phyloP scores from a whole-genome alignment of 2,113 vertebrate species.

The Nycticorax nycticorax region DNA sequence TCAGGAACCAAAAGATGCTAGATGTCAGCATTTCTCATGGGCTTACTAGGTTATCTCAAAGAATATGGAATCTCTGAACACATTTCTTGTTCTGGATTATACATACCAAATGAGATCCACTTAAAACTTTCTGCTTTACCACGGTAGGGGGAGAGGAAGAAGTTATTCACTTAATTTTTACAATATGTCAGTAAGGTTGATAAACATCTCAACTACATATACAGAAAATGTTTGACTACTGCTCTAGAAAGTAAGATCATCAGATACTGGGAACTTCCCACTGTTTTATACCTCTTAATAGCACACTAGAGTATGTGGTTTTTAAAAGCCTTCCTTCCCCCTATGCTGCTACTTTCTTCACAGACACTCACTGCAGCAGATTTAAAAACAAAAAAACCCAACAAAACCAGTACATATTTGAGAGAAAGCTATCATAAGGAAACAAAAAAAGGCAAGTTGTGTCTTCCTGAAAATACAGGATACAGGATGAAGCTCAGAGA shows the following conservation, averaged over 20 bases:
- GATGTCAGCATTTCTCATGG: background rate
- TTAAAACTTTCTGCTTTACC: background rate
- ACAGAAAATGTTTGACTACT: background rate
- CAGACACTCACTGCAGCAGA: background rate
- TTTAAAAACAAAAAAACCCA: background rate
- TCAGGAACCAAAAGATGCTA: background rate
- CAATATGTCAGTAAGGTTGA: background rate
- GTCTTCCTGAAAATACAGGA: background rate
- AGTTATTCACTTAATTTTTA: background rate
- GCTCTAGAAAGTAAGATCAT: background rate
- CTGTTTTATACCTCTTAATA: background rate
- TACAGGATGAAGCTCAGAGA: background rate
- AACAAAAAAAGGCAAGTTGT: background rate
- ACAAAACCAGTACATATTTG: background rate
- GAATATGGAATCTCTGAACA: background rate
- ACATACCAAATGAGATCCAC: background rate
- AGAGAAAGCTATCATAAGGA: background rate
- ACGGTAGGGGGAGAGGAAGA: fast-evolving
- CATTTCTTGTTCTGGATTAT: background rate
- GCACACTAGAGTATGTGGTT: background rate
- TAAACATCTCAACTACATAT: background rate
- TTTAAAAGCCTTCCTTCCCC: background rate
- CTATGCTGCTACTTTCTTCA: background rate
- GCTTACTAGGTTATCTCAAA: background rate
- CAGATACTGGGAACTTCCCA: background rate